phyloP scores from a whole-genome alignment of 2,113 vertebrate genomes.

The Macheiramphus alcinus region DNA sequence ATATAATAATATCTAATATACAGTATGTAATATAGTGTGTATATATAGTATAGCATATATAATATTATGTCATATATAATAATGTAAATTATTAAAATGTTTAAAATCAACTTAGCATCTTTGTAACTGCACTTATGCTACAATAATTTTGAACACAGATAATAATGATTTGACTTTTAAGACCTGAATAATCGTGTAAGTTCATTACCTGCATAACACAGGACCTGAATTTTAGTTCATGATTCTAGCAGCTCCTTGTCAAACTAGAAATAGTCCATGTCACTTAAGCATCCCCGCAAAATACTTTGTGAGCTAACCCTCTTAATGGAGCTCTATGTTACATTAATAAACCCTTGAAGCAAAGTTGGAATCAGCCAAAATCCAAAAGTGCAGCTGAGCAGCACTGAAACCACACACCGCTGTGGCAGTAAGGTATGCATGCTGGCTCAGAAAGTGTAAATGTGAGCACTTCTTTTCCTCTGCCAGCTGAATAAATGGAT shows the following conservation, averaged over 20 bases:
- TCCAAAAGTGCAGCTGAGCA: not conserved
- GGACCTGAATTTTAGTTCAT: not conserved
- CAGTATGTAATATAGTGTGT: not conserved
- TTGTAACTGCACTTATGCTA: not conserved
- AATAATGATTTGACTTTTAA: not conserved
- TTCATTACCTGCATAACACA: not conserved
- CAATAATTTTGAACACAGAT: not conserved
- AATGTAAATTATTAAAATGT: not conserved
- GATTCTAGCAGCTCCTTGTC: not conserved
- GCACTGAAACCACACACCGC: not conserved
- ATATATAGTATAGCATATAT: not conserved
- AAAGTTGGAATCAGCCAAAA: not conserved
- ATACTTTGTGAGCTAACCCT: not conserved
- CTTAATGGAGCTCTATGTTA: not conserved
- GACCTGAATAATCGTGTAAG: not conserved
- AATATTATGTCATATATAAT: not conserved
- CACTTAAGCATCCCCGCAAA: not conserved
- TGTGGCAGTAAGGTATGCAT: not conserved
- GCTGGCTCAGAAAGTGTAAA: not conserved
- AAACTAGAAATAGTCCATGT: not conserved
- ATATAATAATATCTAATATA: not conserved
- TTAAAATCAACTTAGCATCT: not conserved
- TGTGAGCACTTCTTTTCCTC: not conserved
- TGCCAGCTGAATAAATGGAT: not conserved
- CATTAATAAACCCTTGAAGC: not conserved